A percentile compares a stretch with the other conserved stretches of the same genome.
Evolutionary conservation across 2,113 vertebrate genomes (phyloP).

Genomic region (Sander vitreus): DNA sequence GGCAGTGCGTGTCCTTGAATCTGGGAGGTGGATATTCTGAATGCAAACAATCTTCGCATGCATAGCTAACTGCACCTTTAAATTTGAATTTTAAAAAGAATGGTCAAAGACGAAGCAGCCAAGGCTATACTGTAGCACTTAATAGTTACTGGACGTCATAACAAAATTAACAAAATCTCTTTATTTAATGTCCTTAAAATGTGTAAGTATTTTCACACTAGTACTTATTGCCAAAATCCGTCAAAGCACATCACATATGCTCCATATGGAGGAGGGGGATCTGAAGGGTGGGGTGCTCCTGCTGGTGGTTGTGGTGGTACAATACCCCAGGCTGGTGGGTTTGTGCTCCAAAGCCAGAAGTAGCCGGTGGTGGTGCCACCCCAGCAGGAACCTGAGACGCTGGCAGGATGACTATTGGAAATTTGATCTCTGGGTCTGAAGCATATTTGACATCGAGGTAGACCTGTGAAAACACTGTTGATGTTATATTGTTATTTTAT

Average conservation of each 20-base stretch:
- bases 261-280: slow-evolving; percentile 63
- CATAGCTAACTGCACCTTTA: no score
- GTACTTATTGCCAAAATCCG: slow-evolving; percentile 16
- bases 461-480: slow-evolving; percentile 56
- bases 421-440: slow-evolving; percentile 76
- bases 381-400: not conserved
- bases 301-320: slow-evolving; percentile 10
- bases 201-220: not conserved
- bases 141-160: not conserved
- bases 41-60: no score
- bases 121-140: not conserved
- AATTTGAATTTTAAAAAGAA: no score
- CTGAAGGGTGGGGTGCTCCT: not conserved
- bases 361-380: slow-evolving; percentile 6
- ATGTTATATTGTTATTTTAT: not conserved
- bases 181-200: not conserved
- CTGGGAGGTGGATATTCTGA: no score
- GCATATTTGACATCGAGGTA: slow-evolving; percentile 76
- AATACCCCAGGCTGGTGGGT: slow-evolving; percentile 20
- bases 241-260: slow-evolving; percentile 36
- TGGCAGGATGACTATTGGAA: slow-evolving; percentile 68
- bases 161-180: not conserved
- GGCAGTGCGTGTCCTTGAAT: no score
- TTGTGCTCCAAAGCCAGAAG: slow-evolving; percentile 38
- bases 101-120: no score